phyloP scores from a whole-genome alignment of 2,113 vertebrate genomes.

The Pao palembangensis region DNA sequence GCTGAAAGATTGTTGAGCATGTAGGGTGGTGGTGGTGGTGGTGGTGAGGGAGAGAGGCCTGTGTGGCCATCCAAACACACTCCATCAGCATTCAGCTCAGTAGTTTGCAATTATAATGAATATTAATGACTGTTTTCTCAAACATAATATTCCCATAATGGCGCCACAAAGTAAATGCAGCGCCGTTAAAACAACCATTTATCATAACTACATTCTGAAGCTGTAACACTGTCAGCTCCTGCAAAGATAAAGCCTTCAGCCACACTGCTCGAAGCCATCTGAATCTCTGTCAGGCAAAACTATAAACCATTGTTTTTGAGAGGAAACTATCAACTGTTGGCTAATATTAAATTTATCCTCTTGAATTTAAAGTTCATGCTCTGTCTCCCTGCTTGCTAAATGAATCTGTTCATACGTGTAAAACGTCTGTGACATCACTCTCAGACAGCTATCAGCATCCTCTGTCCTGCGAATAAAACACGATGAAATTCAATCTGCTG shows the following conservation, averaged over 20 bases:
- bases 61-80: constrained; percentile 44
- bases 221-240: constrained; percentile 61
- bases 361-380: not conserved
- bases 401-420: not conserved
- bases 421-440: not conserved
- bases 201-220: constrained; percentile 70
- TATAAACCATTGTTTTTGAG: constrained; percentile 20
- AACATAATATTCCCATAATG: constrained; percentile 77
- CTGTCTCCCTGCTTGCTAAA: not conserved
- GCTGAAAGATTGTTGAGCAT: constrained; percentile 22
- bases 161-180: constrained; percentile 75
- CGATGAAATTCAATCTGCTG: constrained; percentile 86
- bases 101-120: constrained; percentile 75
- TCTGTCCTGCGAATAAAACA: constrained; percentile 82
- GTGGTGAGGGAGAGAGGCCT: not conserved
- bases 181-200: constrained; percentile 74
- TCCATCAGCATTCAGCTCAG: constrained; percentile 73
- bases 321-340: constrained; percentile 8
- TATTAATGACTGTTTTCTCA: constrained; percentile 79
- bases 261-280: constrained; percentile 35
- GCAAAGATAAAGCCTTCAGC: constrained; percentile 60
- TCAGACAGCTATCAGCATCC: not conserved
- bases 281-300: constrained; percentile 15
- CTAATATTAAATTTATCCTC: constrained; percentile 6
- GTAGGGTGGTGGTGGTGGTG: no score